Percentiles rank a stretch among this genome's conserved stretches.
Conservation (phyloP, 2,113 vertebrate genomes). For the Microtus montanus region DNA sequence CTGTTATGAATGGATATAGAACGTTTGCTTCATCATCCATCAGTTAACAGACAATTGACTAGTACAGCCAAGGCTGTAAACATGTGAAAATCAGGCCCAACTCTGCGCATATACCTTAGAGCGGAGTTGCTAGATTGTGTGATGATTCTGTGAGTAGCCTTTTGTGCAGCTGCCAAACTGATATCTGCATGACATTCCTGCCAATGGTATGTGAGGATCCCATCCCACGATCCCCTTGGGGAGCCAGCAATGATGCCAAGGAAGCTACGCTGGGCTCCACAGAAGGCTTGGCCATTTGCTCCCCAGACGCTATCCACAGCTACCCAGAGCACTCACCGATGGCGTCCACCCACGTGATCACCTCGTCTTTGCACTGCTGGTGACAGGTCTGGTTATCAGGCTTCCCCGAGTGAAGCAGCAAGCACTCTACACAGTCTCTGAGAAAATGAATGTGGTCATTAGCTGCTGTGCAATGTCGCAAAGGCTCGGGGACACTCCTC, state of each 20-base stretch:
- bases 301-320: neutral
- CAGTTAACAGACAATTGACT: neutral
- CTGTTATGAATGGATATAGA: neutral
- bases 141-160: neutral
- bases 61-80: neutral
- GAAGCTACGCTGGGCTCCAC: neutral
- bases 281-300: neutral
- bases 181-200: neutral
- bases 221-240: neutral
- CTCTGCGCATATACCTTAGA: neutral
- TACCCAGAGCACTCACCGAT: conserved; percentile 87
- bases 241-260: neutral
- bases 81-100: neutral
- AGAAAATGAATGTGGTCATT: neutral
- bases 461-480: neutral
- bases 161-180: neutral
- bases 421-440: conserved; percentile 97
- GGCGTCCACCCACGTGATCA: conserved; percentile 90
- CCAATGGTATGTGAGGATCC: neutral
- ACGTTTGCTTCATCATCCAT: neutral
- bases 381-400: conserved; percentile 97
- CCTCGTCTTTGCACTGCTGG: conserved; percentile 94
- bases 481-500: neutral
- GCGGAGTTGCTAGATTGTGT: neutral
- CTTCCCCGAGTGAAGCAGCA: conserved; percentile 90